Evolutionary conservation across 2,797 vertebrate species (phyloP).

Genomic region (Coregonus sp.): DNA sequence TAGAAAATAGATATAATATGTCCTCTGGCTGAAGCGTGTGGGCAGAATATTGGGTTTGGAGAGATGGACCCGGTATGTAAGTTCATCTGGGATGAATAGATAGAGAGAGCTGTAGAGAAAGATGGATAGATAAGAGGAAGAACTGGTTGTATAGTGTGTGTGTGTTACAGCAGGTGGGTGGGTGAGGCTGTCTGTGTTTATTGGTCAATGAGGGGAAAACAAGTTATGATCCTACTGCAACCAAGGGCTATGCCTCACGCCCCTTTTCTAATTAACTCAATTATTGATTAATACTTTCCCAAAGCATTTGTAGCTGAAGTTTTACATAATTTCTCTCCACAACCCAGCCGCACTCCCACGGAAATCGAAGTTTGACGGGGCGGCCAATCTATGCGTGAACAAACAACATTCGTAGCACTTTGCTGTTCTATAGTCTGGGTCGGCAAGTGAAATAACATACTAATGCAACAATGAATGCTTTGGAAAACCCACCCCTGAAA

Average conservation of each 20-base stretch:
- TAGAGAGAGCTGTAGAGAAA: constrained; percentile 2
- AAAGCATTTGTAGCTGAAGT: background rate
- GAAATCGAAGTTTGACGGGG: background rate
- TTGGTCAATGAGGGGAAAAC: background rate
- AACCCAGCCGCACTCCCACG: background rate
- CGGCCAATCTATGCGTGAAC: too few relatives aligned
- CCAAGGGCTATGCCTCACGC: background rate
- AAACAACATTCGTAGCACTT: background rate
- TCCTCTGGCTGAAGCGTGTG: background rate
- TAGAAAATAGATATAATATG: background rate
- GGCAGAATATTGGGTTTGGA: constrained; percentile 2
- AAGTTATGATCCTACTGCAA: background rate
- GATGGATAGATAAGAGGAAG: background rate
- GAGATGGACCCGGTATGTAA: background rate
- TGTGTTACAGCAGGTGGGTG: background rate
- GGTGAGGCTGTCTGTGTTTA: background rate
- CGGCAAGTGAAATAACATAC: background rate
- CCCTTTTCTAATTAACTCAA: background rate
- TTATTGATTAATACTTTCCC: background rate
- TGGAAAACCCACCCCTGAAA: background rate
- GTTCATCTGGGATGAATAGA: background rate
- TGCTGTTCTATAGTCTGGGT: background rate
- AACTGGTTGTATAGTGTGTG: too few relatives aligned
- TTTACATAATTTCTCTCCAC: background rate
- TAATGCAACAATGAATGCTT: background rate